These are phyloP conservation scores for Pangasius larnaudii DNA, from an alignment of 2,797 vertebrate species.

Conservation along the genomic window DNA sequence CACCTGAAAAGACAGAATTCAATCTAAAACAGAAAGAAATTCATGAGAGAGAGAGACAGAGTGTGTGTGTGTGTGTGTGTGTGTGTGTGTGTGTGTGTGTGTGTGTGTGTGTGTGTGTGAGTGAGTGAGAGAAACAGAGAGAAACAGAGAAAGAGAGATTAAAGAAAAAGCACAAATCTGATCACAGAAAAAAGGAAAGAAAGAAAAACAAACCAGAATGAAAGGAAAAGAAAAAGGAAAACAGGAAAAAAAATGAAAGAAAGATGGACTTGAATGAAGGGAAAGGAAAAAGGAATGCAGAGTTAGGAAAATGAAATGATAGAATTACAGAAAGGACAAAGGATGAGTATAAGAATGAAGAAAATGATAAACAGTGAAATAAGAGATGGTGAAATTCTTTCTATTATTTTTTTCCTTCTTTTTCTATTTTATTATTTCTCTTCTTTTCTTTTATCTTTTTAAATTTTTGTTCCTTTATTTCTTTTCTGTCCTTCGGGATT, in stretches of 20 bases:
- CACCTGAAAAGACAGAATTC: conserved; percentile 23
- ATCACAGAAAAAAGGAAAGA: too few species aligned
- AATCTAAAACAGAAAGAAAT: conserved; percentile 72
- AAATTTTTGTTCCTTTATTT: background rate
- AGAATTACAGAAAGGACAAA: background rate
- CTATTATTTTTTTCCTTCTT: background rate
- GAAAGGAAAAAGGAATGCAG: background rate
- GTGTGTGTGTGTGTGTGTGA: too few species aligned
- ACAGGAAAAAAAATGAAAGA: too few species aligned
- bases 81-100: too few species aligned
- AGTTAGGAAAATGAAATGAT: background rate
- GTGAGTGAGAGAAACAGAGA: background rate
- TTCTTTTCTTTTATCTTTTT: background rate
- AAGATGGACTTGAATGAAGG: background rate
- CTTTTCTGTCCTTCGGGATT: background rate
- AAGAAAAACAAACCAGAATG: too few species aligned
- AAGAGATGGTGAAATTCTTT: background rate
- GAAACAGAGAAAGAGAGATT: background rate
- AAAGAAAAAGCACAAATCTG: too few species aligned
- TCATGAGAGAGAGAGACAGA: conserved; percentile 39
- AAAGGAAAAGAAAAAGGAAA: background rate
- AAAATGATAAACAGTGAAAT: background rate
- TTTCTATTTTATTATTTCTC: background rate
- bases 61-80: too few species aligned
- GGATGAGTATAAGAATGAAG: background rate